phyloP scores from a whole-genome alignment of 2,113 vertebrate species.

The Opisthocomus hoazin region DNA sequence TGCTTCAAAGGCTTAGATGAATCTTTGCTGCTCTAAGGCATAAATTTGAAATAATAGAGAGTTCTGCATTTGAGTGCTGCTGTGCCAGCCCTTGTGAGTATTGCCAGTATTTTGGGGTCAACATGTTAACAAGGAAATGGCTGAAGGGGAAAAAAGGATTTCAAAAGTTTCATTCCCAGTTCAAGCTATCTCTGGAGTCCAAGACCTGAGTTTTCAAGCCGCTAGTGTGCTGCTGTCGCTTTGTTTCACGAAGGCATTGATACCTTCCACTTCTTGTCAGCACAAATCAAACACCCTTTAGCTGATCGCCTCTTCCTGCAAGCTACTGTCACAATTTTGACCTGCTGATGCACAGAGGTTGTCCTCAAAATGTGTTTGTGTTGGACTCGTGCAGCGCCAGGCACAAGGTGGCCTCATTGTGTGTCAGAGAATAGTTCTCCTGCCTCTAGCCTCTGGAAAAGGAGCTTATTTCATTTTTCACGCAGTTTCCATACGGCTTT shows the following conservation, averaged over 20 bases:
- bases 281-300: neutral
- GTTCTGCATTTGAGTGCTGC: neutral
- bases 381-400: neutral
- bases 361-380: rapidly evolving
- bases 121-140: neutral
- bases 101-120: slow-evolving; percentile 15
- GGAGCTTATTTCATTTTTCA: neutral
- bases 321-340: neutral
- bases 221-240: neutral
- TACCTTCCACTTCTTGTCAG: neutral
- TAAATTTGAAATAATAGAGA: slow-evolving; percentile 15
- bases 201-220: neutral
- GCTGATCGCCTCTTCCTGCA: neutral
- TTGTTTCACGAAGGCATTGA: neutral
- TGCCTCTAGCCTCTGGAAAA: neutral
- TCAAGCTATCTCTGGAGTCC: neutral
- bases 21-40: slow-evolving; percentile 20
- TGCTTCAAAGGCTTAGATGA: slow-evolving; percentile 4
- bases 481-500: neutral
- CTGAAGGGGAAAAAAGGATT: neutral
- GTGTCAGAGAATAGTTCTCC: neutral
- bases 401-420: rapidly evolving
- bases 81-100: neutral
- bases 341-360: neutral
- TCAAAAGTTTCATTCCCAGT: neutral